Evolutionary conservation across 2,888 invertebrate species (phyloP).

Genomic region (Mythimna ferrago): DNA sequence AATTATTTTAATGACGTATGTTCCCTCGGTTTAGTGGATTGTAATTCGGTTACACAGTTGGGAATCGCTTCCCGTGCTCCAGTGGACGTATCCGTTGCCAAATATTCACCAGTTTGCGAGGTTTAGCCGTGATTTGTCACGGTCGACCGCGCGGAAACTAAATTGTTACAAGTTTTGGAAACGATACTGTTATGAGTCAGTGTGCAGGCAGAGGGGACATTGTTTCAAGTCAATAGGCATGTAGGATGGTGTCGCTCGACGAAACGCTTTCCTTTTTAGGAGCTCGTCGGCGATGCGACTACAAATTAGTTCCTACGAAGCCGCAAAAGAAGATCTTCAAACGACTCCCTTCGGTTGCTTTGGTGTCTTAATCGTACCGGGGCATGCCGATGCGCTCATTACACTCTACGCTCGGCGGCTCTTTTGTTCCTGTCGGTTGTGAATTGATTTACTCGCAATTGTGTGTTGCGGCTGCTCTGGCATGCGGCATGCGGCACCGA

Average conservation of each 20-base stretch:
- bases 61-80: slow-evolving; percentile 71
- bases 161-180: slow-evolving; percentile 67
- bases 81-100: slow-evolving; percentile 71
- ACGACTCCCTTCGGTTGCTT: slow-evolving; percentile 68
- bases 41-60: slow-evolving; percentile 79
- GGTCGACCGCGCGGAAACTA: slow-evolving; percentile 62
- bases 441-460: slow-evolving; percentile 87
- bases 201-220: slow-evolving; percentile 69
- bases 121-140: slow-evolving; percentile 70
- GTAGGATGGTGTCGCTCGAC: slow-evolving; percentile 73
- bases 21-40: slow-evolving; percentile 79
- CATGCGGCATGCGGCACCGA: slow-evolving; percentile 28
- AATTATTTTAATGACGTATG: slow-evolving; percentile 87
- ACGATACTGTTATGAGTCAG: slow-evolving; percentile 66
- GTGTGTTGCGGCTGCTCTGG: slow-evolving; percentile 73
- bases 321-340: slow-evolving; percentile 75
- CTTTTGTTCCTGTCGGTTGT: slow-evolving; percentile 79
- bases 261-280: slow-evolving; percentile 78
- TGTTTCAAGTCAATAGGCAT: slow-evolving; percentile 80
- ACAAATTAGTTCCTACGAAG: slow-evolving; percentile 81
- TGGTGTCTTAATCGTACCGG: slow-evolving; percentile 79
- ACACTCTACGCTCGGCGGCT: slow-evolving; percentile 71
- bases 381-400: slow-evolving; percentile 73
- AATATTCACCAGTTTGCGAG: slow-evolving; percentile 68
- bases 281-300: slow-evolving; percentile 73